These are phyloP conservation scores for Phoebastria nigripes DNA, from an alignment of 2,797 vertebrate species.

Conservation along the genomic window DNA sequence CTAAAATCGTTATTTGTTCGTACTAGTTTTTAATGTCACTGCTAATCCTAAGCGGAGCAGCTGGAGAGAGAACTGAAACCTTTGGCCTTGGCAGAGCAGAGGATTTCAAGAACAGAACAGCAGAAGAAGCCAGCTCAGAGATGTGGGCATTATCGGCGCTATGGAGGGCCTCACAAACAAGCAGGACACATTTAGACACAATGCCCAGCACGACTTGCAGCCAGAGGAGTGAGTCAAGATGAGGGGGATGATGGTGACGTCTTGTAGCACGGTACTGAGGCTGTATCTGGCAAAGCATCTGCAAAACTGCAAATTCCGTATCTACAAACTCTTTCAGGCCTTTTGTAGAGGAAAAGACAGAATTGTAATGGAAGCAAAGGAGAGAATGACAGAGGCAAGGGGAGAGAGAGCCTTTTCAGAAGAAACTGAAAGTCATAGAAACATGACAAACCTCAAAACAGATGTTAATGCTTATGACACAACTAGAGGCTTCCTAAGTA, in stretches of 20 bases:
- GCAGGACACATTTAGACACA: neutral
- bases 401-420: neutral
- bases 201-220: neutral
- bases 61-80: neutral
- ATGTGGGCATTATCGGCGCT: fast-evolving
- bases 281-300: conserved; percentile 31
- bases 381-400: neutral
- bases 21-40: neutral
- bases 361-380: neutral
- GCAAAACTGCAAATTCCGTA: neutral
- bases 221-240: conserved; percentile 42
- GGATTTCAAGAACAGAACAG: neutral
- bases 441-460: neutral
- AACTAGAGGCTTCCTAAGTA: neutral
- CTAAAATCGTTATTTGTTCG: fast-evolving
- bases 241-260: conserved; percentile 49
- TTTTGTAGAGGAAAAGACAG: neutral
- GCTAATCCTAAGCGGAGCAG: neutral
- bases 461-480: neutral
- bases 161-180: neutral
- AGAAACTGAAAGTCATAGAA: neutral
- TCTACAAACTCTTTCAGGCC: neutral
- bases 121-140: neutral
- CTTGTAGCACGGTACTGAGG: neutral
- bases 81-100: neutral